Evolutionary conservation across 2,113 vertebrate species (phyloP).

Genomic region (Petrocephalus zakoni): DNA sequence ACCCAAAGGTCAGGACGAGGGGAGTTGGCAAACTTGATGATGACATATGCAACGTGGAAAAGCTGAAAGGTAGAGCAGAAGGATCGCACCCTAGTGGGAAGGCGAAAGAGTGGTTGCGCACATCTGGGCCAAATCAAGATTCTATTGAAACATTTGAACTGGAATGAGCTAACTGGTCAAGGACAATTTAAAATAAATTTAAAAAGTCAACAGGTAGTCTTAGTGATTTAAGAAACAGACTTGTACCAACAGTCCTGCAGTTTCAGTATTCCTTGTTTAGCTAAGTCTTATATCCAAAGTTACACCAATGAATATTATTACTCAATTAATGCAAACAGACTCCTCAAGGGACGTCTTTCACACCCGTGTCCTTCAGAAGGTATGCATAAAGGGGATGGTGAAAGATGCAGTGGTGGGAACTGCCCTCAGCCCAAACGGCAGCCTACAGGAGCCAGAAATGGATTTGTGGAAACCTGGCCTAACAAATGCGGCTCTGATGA

Average conservation of each 20-base stretch:
- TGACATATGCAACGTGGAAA: conserved; percentile 86
- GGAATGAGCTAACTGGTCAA: neutral
- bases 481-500: conserved; percentile 20
- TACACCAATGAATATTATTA: neutral
- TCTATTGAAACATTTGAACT: neutral
- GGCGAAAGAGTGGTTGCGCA: neutral
- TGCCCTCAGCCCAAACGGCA: neutral
- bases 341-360: neutral
- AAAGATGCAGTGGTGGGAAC: neutral
- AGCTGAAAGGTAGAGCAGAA: conserved; percentile 65
- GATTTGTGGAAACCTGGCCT: neutral
- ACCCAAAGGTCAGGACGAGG: conserved; percentile 91
- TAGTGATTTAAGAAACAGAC: neutral
- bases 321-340: neutral
- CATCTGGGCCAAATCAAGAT: neutral
- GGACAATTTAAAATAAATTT: neutral
- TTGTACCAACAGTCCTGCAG: neutral
- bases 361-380: neutral
- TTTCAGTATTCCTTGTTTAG: neutral
- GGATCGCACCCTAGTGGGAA: neutral
- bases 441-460: neutral
- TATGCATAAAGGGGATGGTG: neutral
- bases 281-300: neutral
- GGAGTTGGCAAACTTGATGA: conserved; percentile 92
- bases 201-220: neutral